phyloP scores from a whole-genome alignment of 2,888 invertebrate species.

The Macrophya annulata region DNA sequence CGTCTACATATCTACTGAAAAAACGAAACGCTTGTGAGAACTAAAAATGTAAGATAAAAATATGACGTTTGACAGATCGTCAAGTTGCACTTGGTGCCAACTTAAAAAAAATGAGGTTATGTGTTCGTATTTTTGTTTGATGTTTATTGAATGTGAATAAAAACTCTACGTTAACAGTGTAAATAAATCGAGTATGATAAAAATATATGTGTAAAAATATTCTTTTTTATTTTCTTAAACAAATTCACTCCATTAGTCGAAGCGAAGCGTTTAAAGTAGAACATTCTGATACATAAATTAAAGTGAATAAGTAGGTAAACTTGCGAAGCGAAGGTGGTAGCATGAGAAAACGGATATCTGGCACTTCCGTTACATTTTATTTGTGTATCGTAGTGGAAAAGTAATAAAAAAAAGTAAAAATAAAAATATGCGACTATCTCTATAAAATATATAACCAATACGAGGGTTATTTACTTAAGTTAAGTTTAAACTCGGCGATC shows the following conservation, averaged over 20 bases:
- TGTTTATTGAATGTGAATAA: not conserved
- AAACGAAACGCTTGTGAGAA: slow-evolving; percentile 6
- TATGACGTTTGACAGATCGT: slow-evolving; percentile 57
- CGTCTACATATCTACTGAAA: not conserved
- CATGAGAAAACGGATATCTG: slow-evolving; percentile 62
- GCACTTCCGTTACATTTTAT: slow-evolving; percentile 70
- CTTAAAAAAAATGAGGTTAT: slow-evolving; percentile 48
- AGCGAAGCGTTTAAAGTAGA: not conserved
- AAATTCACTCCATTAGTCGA: not conserved
- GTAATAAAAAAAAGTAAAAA: slow-evolving; percentile 55
- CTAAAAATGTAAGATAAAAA: slow-evolving; percentile 15
- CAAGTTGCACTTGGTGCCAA: slow-evolving; percentile 48
- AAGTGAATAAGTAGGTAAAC: slow-evolving; percentile 51
- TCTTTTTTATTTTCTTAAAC: not conserved
- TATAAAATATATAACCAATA: slow-evolving; percentile 53
- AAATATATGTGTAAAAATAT: not conserved
- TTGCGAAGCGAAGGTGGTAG: slow-evolving; percentile 54
- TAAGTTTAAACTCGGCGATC: slow-evolving; percentile 56
- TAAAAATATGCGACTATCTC: slow-evolving; percentile 62
- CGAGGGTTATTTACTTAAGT: slow-evolving; percentile 52
- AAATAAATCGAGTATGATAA: not conserved
- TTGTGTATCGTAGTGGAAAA: slow-evolving; percentile 62
- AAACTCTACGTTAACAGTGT: not conserved
- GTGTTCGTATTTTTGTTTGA: not conserved
- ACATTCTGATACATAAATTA: not conserved